These are phyloP conservation scores for Phyllotreta striolata DNA, from an alignment of 2,888 invertebrate genomes.

Conservation along the genomic window DNA sequence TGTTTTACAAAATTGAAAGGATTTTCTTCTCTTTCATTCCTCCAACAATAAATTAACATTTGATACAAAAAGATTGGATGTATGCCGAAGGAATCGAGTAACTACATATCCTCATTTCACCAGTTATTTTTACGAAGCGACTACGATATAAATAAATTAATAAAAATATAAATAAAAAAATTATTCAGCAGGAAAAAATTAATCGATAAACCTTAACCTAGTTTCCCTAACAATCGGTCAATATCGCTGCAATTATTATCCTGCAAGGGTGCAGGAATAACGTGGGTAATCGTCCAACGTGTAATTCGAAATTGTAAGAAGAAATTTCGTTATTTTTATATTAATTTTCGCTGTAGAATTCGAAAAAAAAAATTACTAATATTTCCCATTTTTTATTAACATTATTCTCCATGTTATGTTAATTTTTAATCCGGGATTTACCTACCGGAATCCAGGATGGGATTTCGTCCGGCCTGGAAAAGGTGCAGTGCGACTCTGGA, in stretches of 20 bases:
- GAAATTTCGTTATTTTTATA: neutral
- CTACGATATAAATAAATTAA: no score
- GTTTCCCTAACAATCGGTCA: slow-evolving; percentile 21
- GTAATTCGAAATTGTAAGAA: neutral
- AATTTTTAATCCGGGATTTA: no score
- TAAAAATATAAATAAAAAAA: neutral
- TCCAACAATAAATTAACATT: neutral
- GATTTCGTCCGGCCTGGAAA: neutral
- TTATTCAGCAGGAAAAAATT: neutral
- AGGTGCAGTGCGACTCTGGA: slow-evolving; percentile 60
- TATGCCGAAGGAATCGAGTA: no score
- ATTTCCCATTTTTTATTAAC: no score
- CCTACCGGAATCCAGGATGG: no score
- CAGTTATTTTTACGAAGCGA: no score
- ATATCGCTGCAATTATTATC: slow-evolving; percentile 23
- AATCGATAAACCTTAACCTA: slow-evolving; percentile 22
- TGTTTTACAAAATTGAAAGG: neutral
- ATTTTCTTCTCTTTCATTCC: neutral
- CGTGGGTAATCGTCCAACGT: neutral
- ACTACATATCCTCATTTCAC: no score
- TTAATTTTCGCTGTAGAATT: no score
- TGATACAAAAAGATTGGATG: neutral
- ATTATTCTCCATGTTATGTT: no score
- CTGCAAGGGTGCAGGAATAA: neutral
- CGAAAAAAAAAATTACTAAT: no score